Percentiles rank a stretch among this genome's conserved stretches.
These are phyloP conservation scores for Smutsia gigantea DNA, from an alignment of 2,797 vertebrate species.

Conservation along the genomic window DNA sequence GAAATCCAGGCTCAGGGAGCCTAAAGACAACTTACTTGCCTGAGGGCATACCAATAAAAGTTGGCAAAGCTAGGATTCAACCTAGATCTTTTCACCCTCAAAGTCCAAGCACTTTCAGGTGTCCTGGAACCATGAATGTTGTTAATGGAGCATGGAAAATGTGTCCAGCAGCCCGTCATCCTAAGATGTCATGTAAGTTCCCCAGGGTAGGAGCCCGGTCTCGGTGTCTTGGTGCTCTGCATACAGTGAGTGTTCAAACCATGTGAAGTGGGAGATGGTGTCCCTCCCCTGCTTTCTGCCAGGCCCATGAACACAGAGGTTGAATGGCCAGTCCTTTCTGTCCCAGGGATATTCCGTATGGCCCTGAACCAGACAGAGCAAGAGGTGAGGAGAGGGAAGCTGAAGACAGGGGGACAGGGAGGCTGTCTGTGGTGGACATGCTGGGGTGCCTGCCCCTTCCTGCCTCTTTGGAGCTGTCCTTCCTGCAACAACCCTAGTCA, in stretches of 20 bases:
- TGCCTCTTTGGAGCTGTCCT: not conserved
- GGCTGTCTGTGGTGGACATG: not conserved
- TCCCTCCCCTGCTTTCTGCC: not conserved
- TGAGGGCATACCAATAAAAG: not conserved
- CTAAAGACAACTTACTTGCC: not conserved
- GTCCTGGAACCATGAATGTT: not conserved
- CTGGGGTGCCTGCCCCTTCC: not conserved
- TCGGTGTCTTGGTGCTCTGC: not conserved
- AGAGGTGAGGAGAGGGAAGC: not conserved
- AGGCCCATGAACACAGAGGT: not conserved
- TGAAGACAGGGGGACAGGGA: not conserved
- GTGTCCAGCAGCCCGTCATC: not conserved
- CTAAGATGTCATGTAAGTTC: not conserved
- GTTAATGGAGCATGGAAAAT: not conserved
- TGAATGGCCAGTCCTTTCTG: not conserved
- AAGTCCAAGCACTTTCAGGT: not conserved
- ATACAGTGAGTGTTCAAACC: not conserved
- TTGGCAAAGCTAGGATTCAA: not conserved
- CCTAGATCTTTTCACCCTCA: not conserved
- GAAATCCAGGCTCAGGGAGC: not conserved
- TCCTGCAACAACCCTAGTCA: not conserved
- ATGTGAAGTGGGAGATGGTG: rapidly evolving
- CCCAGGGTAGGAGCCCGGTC: not conserved
- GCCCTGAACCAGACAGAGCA: not conserved
- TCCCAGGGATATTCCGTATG: not conserved